These are phyloP conservation scores for Grallaria varia DNA, from an alignment of 2,113 vertebrate species.

Conservation along the genomic window DNA sequence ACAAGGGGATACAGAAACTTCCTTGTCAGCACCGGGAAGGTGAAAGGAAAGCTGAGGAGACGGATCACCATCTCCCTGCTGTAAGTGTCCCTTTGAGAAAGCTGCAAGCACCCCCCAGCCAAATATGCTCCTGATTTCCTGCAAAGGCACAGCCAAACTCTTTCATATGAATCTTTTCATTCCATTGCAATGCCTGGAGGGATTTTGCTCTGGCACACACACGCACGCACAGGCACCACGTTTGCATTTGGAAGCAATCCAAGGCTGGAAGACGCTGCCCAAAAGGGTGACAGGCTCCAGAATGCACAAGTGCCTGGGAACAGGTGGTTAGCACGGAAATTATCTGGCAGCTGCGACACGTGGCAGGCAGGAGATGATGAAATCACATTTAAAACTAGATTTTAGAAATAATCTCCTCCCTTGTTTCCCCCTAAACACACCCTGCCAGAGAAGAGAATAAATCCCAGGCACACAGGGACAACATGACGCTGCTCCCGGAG, in stretches of 20 bases:
- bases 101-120: accelerated
- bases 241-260: background rate
- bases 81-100: background rate
- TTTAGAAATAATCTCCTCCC: background rate
- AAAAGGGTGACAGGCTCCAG: background rate
- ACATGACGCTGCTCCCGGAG: accelerated
- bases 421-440: background rate
- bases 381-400: background rate
- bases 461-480: background rate
- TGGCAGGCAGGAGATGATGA: conserved; percentile 38
- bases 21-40: background rate
- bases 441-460: background rate
- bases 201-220: background rate
- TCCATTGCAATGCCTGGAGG: background rate
- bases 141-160: background rate
- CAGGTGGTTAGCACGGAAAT: conserved; percentile 19
- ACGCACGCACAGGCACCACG: background rate
- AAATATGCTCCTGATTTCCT: background rate
- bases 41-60: background rate
- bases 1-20: background rate
- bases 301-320: background rate
- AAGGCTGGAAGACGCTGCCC: conserved; percentile 24
- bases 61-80: background rate
- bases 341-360: conserved; percentile 14
- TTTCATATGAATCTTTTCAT: background rate